Percentiles rank a stretch among this genome's conserved stretches.
Evolutionary conservation across 2,888 invertebrate species (phyloP).

Genomic region (Liopterus haemorrhoidalis): DNA sequence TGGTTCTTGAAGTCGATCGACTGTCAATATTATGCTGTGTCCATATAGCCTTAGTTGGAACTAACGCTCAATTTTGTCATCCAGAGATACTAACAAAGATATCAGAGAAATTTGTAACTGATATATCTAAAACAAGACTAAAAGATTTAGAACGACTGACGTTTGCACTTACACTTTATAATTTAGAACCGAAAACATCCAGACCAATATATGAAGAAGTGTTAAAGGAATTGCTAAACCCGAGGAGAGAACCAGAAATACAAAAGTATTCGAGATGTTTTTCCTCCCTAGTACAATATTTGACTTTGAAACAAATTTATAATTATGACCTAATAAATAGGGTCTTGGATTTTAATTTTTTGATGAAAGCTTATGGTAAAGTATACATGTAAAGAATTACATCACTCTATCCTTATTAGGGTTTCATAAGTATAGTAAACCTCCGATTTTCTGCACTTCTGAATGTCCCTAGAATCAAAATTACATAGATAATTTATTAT

Average conservation of each 20-base stretch:
- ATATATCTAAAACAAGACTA: conserved; percentile 50
- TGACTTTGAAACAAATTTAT: conserved; percentile 52
- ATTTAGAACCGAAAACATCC: conserved; percentile 49
- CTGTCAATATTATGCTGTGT: conserved; percentile 57
- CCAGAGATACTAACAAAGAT: conserved; percentile 47
- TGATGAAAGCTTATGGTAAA: conserved; percentile 52
- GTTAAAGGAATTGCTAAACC: conserved; percentile 49
- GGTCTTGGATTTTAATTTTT: conserved; percentile 54
- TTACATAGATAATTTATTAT: too few species aligned
- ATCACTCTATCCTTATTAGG: background rate
- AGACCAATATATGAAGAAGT: conserved; percentile 48
- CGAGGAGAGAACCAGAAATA: conserved; percentile 53
- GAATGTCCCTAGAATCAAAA: too few species aligned
- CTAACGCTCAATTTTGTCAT: conserved; percentile 49
- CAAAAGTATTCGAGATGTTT: conserved; percentile 54
- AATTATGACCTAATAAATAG: conserved; percentile 55
- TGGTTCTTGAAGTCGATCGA: conserved; percentile 53
- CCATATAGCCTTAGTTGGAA: conserved; percentile 61
- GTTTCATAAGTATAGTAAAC: too few species aligned
- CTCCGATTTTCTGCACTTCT: too few species aligned
- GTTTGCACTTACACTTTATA: conserved; percentile 57
- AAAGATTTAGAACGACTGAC: conserved; percentile 72
- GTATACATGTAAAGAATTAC: background rate
- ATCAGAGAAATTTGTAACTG: conserved; percentile 48
- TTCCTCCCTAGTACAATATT: conserved; percentile 55